Conservation (phyloP, 1,140 invertebrate genomes). For the Leptopilina boulardi region DNA sequence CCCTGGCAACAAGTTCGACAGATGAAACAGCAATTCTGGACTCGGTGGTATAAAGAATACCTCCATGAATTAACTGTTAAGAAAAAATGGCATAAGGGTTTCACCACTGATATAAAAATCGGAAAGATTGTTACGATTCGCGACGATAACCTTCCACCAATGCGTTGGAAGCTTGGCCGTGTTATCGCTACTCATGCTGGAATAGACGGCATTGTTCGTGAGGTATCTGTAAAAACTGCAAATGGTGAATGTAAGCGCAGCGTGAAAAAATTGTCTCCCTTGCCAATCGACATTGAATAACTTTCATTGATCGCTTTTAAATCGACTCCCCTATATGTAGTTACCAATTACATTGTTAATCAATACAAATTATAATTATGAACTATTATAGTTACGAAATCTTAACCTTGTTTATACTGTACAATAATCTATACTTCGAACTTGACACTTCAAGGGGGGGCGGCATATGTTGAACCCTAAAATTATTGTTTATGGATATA, state of each 20-base stretch:
- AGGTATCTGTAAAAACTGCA: conserved; percentile 40
- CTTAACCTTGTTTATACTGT: too few species aligned
- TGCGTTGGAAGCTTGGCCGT: conserved; percentile 53
- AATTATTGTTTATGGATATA: too few species aligned
- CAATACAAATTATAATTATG: too few species aligned
- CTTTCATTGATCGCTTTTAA: too few species aligned
- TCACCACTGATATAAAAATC: background rate
- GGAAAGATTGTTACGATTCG: background rate
- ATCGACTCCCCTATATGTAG: too few species aligned
- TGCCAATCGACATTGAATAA: conserved; percentile 33
- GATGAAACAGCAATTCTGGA: background rate
- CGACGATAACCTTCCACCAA: background rate
- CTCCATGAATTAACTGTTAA: background rate
- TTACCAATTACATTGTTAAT: too few species aligned
- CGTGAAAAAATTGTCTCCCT: conserved; percentile 43
- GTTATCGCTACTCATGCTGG: conserved; percentile 37
- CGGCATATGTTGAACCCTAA: too few species aligned
- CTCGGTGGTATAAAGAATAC: conserved; percentile 19
- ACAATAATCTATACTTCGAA: too few species aligned
- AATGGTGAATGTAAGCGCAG: conserved; percentile 36
- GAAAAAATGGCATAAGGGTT: background rate
- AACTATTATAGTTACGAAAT: too few species aligned
- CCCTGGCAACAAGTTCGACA: conserved; percentile 1
- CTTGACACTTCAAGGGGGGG: too few species aligned
- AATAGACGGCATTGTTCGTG: conserved; percentile 44